These are phyloP conservation scores for Ptilonorhynchus violaceus DNA, from an alignment of 2,113 vertebrate species.

Conservation along the genomic window DNA sequence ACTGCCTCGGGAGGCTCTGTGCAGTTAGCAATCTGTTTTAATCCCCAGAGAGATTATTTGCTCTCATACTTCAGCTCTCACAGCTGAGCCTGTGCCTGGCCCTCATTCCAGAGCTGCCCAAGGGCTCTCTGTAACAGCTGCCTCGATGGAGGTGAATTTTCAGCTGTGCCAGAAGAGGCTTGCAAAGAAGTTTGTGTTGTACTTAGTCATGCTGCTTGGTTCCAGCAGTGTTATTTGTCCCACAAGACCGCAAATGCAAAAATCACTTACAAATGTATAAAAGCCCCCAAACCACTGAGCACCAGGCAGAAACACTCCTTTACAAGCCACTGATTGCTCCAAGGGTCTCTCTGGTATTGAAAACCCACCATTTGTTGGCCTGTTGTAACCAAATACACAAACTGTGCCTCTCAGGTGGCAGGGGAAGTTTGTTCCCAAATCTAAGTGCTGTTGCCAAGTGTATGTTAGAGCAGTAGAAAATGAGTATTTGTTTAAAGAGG, in stretches of 20 bases:
- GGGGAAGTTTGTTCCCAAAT: background rate
- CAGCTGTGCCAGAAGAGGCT: constrained; percentile 3
- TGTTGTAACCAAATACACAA: constrained; percentile 21
- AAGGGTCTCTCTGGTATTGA: constrained; percentile 31
- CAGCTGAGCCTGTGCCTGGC: background rate
- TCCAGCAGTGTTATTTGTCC: constrained; percentile 28
- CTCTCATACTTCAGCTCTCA: background rate
- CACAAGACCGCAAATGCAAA: constrained; percentile 36
- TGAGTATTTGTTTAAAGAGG: constrained; percentile 10
- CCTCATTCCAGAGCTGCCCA: constrained; percentile 3
- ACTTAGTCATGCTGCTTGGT: constrained; percentile 32
- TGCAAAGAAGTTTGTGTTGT: constrained; percentile 1
- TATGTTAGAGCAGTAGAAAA: background rate
- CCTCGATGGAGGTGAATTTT: constrained; percentile 18
- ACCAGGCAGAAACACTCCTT: background rate
- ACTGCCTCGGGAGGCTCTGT: background rate
- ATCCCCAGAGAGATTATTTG: constrained; percentile 24
- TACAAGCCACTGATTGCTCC: constrained; percentile 28
- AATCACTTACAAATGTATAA: constrained; percentile 39
- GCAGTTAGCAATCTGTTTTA: constrained; percentile 36
- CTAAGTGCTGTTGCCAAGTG: background rate
- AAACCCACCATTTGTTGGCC: background rate
- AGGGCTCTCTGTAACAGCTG: background rate
- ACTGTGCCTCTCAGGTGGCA: background rate
- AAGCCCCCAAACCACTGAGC: constrained; percentile 33